Evolutionary conservation across 37 sponge, comb jelly and placozoan genomes (phyloP).

Genomic region (Bolinopsis microptera): DNA sequence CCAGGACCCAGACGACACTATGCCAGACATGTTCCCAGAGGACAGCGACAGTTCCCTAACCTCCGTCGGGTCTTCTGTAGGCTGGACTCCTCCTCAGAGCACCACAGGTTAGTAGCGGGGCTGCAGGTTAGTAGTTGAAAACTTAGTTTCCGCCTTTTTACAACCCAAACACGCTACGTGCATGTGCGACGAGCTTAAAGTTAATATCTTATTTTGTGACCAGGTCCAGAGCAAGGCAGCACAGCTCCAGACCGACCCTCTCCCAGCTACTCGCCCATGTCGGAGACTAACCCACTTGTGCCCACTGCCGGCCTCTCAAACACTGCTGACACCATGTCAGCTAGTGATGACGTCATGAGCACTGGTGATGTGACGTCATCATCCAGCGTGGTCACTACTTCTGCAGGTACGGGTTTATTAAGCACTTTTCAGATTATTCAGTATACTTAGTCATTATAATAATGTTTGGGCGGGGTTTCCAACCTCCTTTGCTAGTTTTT

Average conservation of each 20-base stretch:
- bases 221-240: background rate
- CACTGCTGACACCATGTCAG: background rate
- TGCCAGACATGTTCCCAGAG: background rate
- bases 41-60: conserved; percentile 52
- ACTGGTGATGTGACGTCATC: background rate
- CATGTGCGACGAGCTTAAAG: no score
- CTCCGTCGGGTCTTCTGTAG: background rate
- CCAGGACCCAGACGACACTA: background rate
- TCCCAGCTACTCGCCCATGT: conserved; percentile 35
- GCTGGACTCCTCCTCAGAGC: conserved; percentile 3
- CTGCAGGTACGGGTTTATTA: background rate
- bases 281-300: background rate
- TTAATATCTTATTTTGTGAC: no score
- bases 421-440: no score
- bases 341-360: background rate
- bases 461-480: no score
- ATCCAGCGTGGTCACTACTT: background rate
- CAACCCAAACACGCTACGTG: no score
- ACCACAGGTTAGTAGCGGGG: background rate
- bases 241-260: background rate
- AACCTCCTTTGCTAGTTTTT: no score
- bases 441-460: no score
- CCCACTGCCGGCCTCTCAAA: background rate
- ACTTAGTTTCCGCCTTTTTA: no score
- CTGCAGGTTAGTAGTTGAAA: no score